Evolutionary conservation across 2,113 vertebrate genomes (phyloP).

Genomic region (Ahaetulla prasina): DNA sequence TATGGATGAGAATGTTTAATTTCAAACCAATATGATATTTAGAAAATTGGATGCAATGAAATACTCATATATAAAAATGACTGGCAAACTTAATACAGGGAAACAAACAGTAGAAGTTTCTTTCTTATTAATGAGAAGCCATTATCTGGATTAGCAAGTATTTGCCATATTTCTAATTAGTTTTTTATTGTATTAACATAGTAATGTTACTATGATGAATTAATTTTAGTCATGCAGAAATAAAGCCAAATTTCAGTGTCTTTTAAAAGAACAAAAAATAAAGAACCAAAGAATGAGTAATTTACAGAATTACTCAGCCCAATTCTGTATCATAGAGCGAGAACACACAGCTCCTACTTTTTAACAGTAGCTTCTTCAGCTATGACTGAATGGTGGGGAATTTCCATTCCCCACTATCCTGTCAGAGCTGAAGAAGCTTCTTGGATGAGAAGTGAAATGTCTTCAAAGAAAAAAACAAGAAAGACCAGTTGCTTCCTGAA

Average conservation of each 20-base stretch:
- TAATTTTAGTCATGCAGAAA: conserved; percentile 48
- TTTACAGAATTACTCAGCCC: conserved; percentile 50
- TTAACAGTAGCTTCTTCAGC: background rate
- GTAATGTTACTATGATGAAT: conserved; percentile 57
- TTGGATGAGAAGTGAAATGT: no score
- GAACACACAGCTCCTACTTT: conserved; percentile 56
- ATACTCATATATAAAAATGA: conserved; percentile 41
- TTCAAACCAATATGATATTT: conserved; percentile 31
- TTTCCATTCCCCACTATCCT: no score
- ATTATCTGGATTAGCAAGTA: conserved; percentile 42
- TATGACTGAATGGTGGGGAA: no score
- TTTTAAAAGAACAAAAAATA: conserved; percentile 60
- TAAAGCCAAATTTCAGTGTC: conserved; percentile 53
- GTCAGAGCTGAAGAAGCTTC: no score
- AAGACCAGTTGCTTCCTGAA: no score
- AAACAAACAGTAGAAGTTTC: conserved; percentile 44
- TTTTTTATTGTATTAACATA: conserved; percentile 56
- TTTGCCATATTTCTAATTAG: conserved; percentile 58
- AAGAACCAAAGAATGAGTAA: conserved; percentile 63
- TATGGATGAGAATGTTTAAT: background rate
- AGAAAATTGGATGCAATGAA: conserved; percentile 25
- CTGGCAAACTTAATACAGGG: conserved; percentile 31
- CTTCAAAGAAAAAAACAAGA: no score
- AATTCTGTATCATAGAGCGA: conserved; percentile 50
- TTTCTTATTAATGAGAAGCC: conserved; percentile 41